Conservation (phyloP, 2,113 vertebrate species). For the Oceanites oceanicus region DNA sequence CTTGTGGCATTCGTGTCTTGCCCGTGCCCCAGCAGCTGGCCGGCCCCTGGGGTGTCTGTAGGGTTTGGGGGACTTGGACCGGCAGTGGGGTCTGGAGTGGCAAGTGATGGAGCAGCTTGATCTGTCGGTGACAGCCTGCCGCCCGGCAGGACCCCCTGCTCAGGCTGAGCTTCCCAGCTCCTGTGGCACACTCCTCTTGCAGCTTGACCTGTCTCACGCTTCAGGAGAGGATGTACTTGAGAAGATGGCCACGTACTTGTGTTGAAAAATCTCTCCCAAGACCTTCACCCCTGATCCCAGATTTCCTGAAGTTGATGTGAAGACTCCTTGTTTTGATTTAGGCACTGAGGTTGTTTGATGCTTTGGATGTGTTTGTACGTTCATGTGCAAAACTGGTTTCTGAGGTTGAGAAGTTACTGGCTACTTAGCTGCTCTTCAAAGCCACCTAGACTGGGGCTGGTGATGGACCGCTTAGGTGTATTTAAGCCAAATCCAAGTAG, state of each 20-base stretch:
- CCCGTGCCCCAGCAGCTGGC: not conserved
- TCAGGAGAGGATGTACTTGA: not conserved
- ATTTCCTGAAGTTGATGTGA: not conserved
- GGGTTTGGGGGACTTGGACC: not conserved
- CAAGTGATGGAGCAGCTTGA: not conserved
- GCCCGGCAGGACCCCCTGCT: not conserved
- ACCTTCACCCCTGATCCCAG: not conserved
- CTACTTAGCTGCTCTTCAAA: not conserved
- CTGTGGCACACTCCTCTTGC: not conserved
- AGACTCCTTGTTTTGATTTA: not conserved
- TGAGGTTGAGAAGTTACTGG: not conserved
- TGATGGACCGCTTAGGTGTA: not conserved
- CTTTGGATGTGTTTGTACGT: not conserved
- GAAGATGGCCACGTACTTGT: not conserved
- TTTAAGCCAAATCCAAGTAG: not conserved
- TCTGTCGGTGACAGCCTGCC: rapidly evolving
- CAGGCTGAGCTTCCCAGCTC: not conserved
- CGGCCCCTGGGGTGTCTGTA: not conserved
- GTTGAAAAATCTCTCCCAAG: not conserved
- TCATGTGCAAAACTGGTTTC: not conserved
- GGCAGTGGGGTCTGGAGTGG: not conserved
- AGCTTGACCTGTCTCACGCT: not conserved
- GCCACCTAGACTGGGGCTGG: not conserved
- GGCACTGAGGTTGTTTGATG: not conserved
- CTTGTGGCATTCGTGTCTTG: not conserved